phyloP scores from a whole-genome alignment of 2,888 invertebrate species.

The Labia minor region DNA sequence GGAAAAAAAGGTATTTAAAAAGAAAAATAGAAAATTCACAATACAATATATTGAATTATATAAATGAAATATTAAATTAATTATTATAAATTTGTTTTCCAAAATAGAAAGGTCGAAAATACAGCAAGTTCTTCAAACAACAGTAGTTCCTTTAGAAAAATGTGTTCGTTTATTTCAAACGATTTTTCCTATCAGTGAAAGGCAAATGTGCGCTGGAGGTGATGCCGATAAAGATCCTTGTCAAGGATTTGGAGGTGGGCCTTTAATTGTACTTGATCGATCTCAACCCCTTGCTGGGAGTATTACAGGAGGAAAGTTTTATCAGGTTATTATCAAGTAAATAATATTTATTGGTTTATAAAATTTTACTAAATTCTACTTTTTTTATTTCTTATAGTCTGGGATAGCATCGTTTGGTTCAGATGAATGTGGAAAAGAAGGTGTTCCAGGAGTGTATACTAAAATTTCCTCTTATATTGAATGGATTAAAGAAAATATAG shows the following conservation, averaged over 20 bases:
- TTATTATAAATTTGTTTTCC: not conserved
- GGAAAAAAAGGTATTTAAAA: slow-evolving; percentile 39
- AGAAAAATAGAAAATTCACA: not conserved
- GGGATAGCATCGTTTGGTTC: slow-evolving; percentile 73
- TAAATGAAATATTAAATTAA: not conserved
- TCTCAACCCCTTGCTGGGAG: not conserved
- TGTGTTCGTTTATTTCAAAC: slow-evolving; percentile 59
- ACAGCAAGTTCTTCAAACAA: slow-evolving; percentile 54
- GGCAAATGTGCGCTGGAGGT: slow-evolving; percentile 62
- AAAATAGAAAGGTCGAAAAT: too few relatives aligned
- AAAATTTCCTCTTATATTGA: slow-evolving; percentile 60
- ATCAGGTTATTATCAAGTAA: not conserved
- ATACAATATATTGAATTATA: not conserved
- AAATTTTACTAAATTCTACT: not conserved
- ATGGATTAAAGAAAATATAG: slow-evolving; percentile 70
- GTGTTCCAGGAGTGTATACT: slow-evolving; percentile 66
- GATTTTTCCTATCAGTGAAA: slow-evolving; percentile 51
- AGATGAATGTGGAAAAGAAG: slow-evolving; percentile 60
- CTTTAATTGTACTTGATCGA: slow-evolving; percentile 43
- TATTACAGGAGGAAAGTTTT: not conserved
- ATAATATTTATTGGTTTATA: not conserved
- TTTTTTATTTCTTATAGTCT: too few relatives aligned
- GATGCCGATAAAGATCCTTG: slow-evolving; percentile 64
- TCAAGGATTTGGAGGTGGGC: slow-evolving; percentile 69
- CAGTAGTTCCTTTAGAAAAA: slow-evolving; percentile 51